Percentiles rank a stretch among this genome's conserved stretches.
Conservation (phyloP, 2,797 vertebrate species). For the Menidia menidia region DNA sequence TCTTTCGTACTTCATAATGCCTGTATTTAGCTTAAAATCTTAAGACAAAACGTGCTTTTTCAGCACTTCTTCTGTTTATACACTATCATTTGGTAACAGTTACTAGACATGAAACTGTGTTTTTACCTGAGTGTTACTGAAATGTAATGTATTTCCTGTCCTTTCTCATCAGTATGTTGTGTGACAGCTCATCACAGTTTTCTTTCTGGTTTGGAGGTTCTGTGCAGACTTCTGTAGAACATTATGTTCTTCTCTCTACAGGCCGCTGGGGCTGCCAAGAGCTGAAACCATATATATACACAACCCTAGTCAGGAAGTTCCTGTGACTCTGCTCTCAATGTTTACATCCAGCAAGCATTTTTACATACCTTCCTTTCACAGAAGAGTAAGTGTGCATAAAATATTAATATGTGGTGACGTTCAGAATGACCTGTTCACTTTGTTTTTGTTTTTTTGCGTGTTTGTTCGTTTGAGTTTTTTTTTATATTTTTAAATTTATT, state of each 20-base stretch:
- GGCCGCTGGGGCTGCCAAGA: conserved; percentile 91
- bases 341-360: conserved; percentile 95
- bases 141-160: not conserved
- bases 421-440: not conserved
- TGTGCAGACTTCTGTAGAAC: conserved; percentile 3
- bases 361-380: conserved; percentile 94
- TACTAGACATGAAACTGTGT: not conserved
- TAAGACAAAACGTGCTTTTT: not conserved
- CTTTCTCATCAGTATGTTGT: not conserved
- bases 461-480: not conserved
- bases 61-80: too few relatives aligned
- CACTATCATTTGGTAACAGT: not conserved
- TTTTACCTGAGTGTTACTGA: not conserved
- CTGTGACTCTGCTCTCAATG: conserved; percentile 94
- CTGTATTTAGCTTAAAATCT: not conserved
- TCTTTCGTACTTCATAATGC: not conserved
- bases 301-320: conserved; percentile 93
- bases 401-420: not conserved
- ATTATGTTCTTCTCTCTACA: conserved; percentile 58
- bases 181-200: not conserved
- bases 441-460: not conserved
- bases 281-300: conserved; percentile 93
- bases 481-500: not conserved
- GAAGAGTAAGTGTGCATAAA: conserved; percentile 85
- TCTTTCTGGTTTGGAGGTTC: conserved; percentile 3